Conservation (phyloP, 2,113 vertebrate species). For the Urocynchramus pylzowi region DNA sequence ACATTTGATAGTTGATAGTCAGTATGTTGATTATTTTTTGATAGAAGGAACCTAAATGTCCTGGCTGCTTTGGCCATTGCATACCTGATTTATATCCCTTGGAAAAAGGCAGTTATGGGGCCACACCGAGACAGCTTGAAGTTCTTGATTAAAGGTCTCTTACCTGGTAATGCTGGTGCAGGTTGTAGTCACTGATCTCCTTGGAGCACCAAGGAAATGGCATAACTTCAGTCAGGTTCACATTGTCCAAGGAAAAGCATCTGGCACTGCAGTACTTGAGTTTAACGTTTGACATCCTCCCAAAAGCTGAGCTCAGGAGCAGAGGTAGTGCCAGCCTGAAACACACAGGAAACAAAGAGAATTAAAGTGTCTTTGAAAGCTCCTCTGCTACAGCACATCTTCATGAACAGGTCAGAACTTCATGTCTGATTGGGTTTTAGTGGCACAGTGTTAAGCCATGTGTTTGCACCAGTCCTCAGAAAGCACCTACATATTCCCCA, state of each 20-base stretch:
- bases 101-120: not conserved
- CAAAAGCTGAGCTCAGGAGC: not conserved
- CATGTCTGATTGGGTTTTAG: not conserved
- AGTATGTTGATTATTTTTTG: not conserved
- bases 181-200: not conserved
- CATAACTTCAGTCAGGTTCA: not conserved
- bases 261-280: accelerated
- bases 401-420: not conserved
- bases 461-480: not conserved
- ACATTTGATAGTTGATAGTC: not conserved
- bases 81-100: not conserved
- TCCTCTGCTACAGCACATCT: not conserved
- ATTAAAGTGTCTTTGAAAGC: not conserved
- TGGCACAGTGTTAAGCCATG: accelerated
- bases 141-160: not conserved
- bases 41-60: not conserved
- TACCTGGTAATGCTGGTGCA: not conserved
- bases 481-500: not conserved
- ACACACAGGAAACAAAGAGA: not conserved
- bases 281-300: not conserved
- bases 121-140: not conserved
- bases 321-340: not conserved
- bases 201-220: not conserved
- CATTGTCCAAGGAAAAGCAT: not conserved
- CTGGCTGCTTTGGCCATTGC: not conserved